Evolutionary conservation across 2,888 invertebrate species (phyloP).

Genomic region (Limnephilus auricula): DNA sequence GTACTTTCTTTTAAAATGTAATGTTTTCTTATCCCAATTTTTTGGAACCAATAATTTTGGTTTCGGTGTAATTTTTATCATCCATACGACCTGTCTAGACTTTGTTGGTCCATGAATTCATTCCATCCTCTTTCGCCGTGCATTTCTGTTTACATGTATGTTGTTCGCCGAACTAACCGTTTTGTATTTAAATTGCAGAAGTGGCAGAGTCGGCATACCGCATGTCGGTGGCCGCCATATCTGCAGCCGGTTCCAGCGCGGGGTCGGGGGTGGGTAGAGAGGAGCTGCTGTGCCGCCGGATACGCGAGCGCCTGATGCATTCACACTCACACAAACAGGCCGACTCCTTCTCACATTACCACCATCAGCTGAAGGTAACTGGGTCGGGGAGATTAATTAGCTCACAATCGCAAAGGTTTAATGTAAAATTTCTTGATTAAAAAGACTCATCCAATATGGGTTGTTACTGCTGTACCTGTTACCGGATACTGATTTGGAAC

Average conservation of each 20-base stretch:
- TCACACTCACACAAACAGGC: conserved; percentile 71
- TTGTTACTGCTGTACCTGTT: too few relatives aligned
- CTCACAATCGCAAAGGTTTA: neutral
- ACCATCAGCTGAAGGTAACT: conserved; percentile 75
- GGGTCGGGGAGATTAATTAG: neutral
- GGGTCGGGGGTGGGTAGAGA: conserved; percentile 71
- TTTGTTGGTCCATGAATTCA: too few relatives aligned
- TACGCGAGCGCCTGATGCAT: conserved; percentile 71
- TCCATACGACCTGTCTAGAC: too few relatives aligned
- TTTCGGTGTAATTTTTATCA: too few relatives aligned
- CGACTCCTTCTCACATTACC: conserved; percentile 75
- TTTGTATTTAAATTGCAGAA: conserved; percentile 31
- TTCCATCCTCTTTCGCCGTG: too few relatives aligned
- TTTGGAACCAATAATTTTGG: too few relatives aligned
- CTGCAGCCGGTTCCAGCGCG: conserved; percentile 67
- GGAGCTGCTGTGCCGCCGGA: conserved; percentile 73
- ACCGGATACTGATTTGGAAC: too few relatives aligned
- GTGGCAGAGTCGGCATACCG: conserved; percentile 59
- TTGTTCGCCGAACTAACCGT: neutral
- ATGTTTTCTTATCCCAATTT: too few relatives aligned
- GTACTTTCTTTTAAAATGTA: too few relatives aligned
- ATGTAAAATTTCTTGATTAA: neutral
- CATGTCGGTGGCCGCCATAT: conserved; percentile 56
- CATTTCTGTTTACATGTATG: neutral
- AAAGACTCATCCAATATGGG: too few relatives aligned